phyloP scores from a whole-genome alignment of 2,888 invertebrate genomes.

The Xestia rhomboidea region DNA sequence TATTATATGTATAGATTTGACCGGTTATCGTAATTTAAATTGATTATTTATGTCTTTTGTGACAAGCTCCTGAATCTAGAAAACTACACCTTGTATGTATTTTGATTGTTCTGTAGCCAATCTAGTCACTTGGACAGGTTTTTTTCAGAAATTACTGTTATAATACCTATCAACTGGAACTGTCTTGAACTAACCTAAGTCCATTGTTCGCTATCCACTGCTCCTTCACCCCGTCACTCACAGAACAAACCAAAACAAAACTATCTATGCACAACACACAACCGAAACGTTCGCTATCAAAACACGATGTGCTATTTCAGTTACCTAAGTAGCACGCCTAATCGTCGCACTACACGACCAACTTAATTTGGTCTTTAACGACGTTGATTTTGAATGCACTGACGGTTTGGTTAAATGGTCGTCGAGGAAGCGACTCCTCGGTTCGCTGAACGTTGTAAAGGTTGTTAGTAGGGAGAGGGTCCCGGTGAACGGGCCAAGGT shows the following conservation, averaged over 20 bases:
- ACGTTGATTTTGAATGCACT: conserved; percentile 54
- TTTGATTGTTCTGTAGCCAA: not conserved
- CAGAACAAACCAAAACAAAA: conserved; percentile 41
- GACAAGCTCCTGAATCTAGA: too few species aligned
- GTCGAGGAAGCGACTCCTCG: conserved; percentile 73
- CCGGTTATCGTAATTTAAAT: too few species aligned
- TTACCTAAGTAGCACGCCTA: conserved; percentile 70
- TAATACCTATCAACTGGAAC: not conserved
- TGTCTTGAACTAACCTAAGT: conserved; percentile 24
- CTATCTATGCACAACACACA: conserved; percentile 72
- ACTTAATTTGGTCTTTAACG: conserved; percentile 68
- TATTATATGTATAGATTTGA: too few species aligned
- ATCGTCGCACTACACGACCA: conserved; percentile 71
- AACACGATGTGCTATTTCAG: conserved; percentile 82
- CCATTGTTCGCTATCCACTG: conserved; percentile 48
- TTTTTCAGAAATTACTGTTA: not conserved
- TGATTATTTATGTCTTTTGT: too few species aligned
- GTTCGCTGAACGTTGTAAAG: conserved; percentile 76
- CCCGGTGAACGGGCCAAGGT: conserved; percentile 80
- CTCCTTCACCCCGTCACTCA: conserved; percentile 27
- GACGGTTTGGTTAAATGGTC: conserved; percentile 75
- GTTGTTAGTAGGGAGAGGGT: conserved; percentile 72
- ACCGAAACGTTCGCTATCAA: conserved; percentile 76
- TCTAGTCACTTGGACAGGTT: not conserved
- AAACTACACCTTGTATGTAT: too few species aligned